Evolutionary conservation across 2,888 invertebrate genomes (phyloP), one percentile per base, ranked within the genome.

Genomic region (Brachypalpus laphriformis): DNA sequence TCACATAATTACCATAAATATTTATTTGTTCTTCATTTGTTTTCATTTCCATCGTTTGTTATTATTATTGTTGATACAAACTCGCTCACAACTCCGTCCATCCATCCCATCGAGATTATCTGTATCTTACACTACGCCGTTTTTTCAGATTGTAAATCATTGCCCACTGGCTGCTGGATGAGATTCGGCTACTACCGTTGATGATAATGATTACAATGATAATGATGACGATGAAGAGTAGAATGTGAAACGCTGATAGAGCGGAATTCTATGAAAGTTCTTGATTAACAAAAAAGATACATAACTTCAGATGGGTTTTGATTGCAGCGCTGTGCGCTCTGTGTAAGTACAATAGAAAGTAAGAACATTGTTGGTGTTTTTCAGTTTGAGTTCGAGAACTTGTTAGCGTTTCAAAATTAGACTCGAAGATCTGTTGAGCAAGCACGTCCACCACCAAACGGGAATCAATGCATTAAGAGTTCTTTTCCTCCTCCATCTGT

Each of bases 1-100:
- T 28, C 65, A 61, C 75, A 75, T 85, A 81, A 85, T 85, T 80
- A 81, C 71, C 65, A 70, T 76, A 71, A 75, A 85, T 85, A 85
- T 85, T 81, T 85, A 81, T 85, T 85, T 75, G 65, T 75, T 76
- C 40, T 65, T 37, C 63, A 80, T 83, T 76, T 76, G 70, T 76
- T 82, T 82, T 70, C 63, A 51, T 71, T 83, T 68, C 16, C 22
- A 70, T 68, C 61, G 57, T 63, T 77, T 77, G 71, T 72, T 82
- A 34, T 77, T 78, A 49, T 65, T 59, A 16, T 22, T 68, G 68
- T 71, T 61, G 16, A 42, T 45, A 59, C 63, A 74, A 74, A 22
- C 42, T 40, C 40, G 37, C 28, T 28, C 34, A 8, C 34, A 34
- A 34, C 22, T 37, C 49, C 2, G 3, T 49, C 47, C 20, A 20